Evolutionary conservation across 2,797 vertebrate genomes (phyloP), one percentile per base, ranked within the genome.

Genomic region (Clarias laeviceps): DNA sequence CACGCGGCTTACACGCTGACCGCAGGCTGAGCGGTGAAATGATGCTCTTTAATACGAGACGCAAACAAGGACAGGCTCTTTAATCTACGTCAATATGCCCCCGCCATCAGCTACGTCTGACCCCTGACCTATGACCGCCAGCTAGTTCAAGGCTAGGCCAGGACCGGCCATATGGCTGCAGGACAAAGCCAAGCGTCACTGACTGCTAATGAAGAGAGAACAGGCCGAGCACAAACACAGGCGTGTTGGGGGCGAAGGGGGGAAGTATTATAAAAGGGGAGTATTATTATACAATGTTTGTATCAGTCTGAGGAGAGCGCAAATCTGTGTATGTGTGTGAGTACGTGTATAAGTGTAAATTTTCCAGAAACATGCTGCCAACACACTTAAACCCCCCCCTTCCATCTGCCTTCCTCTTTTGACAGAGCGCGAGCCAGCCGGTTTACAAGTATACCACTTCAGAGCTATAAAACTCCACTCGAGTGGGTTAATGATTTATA

Each of bases 141-240:
- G 69, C 87, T 78, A 89, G 92, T 92, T 93, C 91, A 94, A 93
- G 91, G 88, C 91, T 91, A 93, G 90, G 85, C 70, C 88, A 89
- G 76, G 84, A 82, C n/a, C 56, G 20, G 70, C 80, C 84, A 89
- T 84, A 85, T 62, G 74, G 74, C 72, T 72, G 59, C 57, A 40
- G 82, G 62, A 84, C 76, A 80, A 77, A 79, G 81, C 73, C 54
- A 78, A 79, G 57, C 66, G 20, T 83, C 81, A 64, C 50, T 83
- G 85, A 86, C 74, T 83, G 64, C 74, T 86, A 83, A 86, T 79
- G 81, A 79, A 86, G 74, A 86, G 65, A 37, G 61, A 83, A 87
- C n/a, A 12, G 88, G 79, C 78, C 68, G 50, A 83, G 66, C 40
- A 27, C 73, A 84, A 82, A 84, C 89, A 17, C 70, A n/a, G 29